Evolutionary conservation across 2,888 invertebrate species (phyloP), one percentile per base, ranked within the genome.

Genomic region (Acronicta aceris): DNA sequence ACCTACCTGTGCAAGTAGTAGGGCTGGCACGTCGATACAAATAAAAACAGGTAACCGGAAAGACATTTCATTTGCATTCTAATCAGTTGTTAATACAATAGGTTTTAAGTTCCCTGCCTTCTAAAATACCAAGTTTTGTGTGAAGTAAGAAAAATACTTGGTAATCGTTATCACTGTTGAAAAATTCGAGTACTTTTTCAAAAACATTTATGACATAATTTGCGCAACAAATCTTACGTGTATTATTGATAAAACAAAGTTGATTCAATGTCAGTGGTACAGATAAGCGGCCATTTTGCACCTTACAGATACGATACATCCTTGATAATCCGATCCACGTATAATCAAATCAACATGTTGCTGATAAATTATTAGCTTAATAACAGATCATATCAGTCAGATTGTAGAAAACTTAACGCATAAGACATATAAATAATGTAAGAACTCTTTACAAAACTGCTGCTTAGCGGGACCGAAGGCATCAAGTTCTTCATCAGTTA

Each of bases 201-300:
- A 62, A 25, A 50, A 46, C 36, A 62, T 12, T 21, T 61, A 47
- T 78, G 74, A 77, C 74, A 67, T 78, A 78, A 76, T 60, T 65
- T 33, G 61, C 54, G 40, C 50, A 55, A 59, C 50, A 71, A 71
- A 73, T 65, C 53, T 16, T 60, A 60, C 12, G 0, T 12, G 12
- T 40, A 45, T 41, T 51, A 62, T 71, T 59, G 76, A 78, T 74
- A 71, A 71, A 54, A 67, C 54, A 52, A 64, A 54, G 56, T 46
- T 47, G 65, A 47, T 63, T 41, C 74, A 76, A 77, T 71, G 74
- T 65, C 76, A 71, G 45, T 46, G 50, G 50, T 48, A 46, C 0
- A 45, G 79, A 77, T 77, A 78, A 78, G 66, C 53, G 2, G 59
- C 66, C 61, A 65, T 70, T 70, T 78, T 74, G 59, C 55, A 52